Base-by-base conservation (phyloP, 1,140 invertebrate species). In the Antheraea pernyi region DNA sequence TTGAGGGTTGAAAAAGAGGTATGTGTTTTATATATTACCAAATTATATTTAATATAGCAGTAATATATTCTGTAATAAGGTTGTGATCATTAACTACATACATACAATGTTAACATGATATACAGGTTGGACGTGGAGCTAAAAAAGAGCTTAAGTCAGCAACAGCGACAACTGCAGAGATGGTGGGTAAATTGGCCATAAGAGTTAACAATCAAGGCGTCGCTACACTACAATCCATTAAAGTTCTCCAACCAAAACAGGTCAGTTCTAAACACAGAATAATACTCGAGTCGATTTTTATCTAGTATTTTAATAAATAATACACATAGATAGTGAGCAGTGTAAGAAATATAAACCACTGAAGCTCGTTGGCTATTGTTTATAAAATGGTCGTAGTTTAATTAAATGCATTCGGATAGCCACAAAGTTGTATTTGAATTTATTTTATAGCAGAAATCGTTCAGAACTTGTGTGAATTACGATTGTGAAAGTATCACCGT, bases 221-320 rank as follows among this genome's bases (percentile, higher is more conserved):
- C 16, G 96, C 96, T 37, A 95, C 96, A 48, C 89, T 97, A 19
- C 96, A 97, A 84, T 96, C 96, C 13, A 97, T 97, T 73, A 95
- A 95, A 78, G 97, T 97, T 66, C 93, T 96, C 62, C 96, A 97
- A 81, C 97, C 97, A 4, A 97, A 97, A 93, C 96, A 97, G 94
- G 96, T 97, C 93, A 75, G 13, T 53, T 13, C 16, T 53, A 53
- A 16, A n/a, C 11, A 53, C 46, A 16, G 2, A 16, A 53, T 53
- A 16, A 6, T 16, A 16, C 2, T 53, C 46, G 13, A 53, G 7
- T 42, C 8, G 7, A 8, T 42, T 42, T 42, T 11, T 0, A 10
- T 42, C n/a, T n/a, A n/a, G n/a, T n/a, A n/a, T n/a, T n/a, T n/a
- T n/a, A n/a, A 10, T 42, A 42, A 42, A 42, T 42, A 42, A 11